Base-by-base conservation (phyloP, 2,888 invertebrate species). In the Diabrotica balteata region DNA sequence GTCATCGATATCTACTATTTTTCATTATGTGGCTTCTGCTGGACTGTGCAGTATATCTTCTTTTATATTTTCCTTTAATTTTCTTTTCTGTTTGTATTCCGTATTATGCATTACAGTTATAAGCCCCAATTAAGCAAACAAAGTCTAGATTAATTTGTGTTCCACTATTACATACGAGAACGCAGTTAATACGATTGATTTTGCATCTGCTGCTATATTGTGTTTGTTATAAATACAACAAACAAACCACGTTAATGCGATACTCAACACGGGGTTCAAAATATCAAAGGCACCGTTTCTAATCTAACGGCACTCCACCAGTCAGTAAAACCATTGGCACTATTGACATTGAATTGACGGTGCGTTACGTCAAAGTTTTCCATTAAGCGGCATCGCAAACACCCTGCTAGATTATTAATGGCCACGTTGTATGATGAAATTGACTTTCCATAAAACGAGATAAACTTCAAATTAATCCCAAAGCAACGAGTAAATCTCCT, bases 381-480 rank as follows among this genome's bases (percentile, higher is more conserved):
- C 79, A 81, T 81, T 81, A 81, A 81, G 79, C 77, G 76, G 76
- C 74, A 75, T 74, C 73, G 73, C 76, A 78, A 79, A 79, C 77
- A 78, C 72, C 74, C 76, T 79, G 77, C 77, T 77, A 74, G 75
- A 80, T 80, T 80, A 81, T 80, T 80, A 81, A 80, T 80, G 77
- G 76, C 72, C 76, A 72, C 74, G 78, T 79, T 79, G 76, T 79
- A 71, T 76, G 75, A 77, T 75, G 78, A 76, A 80, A 79, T 79
- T 78, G 79, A 78, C 77, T 80, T 80, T 76, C 73, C 74, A 72
- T 75, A 75, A 76, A 76, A 76, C 74, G 73, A 69, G 74, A 76
- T 76, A 74, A 73, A 76, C 71, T 77, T 70, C 70, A 72, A 73
- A 75, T 75, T 75, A 73, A 74, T 72, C 63, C 66, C 67, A 62